phyloP scores from a whole-genome alignment of 2,797 vertebrate genomes.

The Hippopotamyrus pictus region DNA sequence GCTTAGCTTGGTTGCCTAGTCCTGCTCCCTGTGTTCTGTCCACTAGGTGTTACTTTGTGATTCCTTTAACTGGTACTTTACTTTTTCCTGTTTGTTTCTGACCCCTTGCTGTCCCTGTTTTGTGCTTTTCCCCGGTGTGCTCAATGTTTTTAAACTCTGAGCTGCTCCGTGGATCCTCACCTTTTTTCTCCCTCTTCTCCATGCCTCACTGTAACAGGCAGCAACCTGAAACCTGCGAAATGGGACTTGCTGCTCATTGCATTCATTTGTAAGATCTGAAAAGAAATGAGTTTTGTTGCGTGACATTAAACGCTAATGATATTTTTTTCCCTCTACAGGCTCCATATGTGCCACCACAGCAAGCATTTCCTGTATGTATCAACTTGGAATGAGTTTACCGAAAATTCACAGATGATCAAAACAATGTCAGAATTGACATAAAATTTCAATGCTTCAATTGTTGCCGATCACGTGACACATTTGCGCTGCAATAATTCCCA shows the following conservation, averaged over 20 bases:
- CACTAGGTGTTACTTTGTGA: background rate
- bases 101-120: background rate
- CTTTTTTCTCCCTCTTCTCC: background rate
- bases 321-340: slow-evolving; percentile 13
- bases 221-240: background rate
- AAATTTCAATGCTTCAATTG: background rate
- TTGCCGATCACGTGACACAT: background rate
- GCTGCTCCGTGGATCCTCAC: background rate
- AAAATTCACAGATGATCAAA: background rate
- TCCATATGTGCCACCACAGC: slow-evolving; percentile 23
- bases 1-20: background rate
- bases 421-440: background rate
- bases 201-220: background rate
- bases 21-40: background rate
- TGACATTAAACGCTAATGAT: background rate
- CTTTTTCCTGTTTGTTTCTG: background rate
- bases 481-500: too few species aligned
- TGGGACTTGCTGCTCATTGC: background rate
- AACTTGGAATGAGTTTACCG: background rate
- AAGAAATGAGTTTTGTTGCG: background rate
- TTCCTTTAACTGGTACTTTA: background rate
- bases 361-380: slow-evolving; percentile 19
- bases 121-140: background rate
- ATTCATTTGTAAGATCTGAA: background rate
- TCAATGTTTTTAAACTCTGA: background rate